Base-by-base conservation (phyloP, 2,797 vertebrate genomes). In the Onychomys torridus region DNA sequence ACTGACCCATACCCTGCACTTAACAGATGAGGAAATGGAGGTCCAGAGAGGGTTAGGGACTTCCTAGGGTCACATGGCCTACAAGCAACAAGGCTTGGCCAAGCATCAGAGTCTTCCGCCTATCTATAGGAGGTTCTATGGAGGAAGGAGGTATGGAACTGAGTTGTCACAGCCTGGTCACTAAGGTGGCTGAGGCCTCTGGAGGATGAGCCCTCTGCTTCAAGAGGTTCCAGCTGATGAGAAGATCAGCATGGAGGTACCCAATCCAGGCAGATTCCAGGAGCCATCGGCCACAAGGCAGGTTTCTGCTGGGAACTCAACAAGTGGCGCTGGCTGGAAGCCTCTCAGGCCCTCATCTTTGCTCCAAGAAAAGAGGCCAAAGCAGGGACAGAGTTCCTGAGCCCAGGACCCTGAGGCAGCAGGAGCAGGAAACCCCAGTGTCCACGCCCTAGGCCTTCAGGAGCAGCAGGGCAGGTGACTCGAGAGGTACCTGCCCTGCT, bases 281-380 rank as follows among this genome's bases (percentile, higher is more conserved):
- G 85, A 88, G 90, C 17, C 55, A 10, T 9, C 23, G 0, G 59
- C 87, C 95, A 94, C 59, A 14, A 83, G 94, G 59, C 84, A 9
- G 27, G 73, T 78, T 92, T 77, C 59, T 86, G 61, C 91, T 23
- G 34, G 67, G 89, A 63, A 90, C 92, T 92, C 61, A 12, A 19
- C 5, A 21, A 12, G 40, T 46, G 17, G 49, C 16, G 4, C 83
- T 69, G 49, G 49, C 84, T 55, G 34, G 76, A 90, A 92, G 37
- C 34, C 55, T 49, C 55, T 46, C 34, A 2, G 0, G 21, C 11
- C 67, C 57, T 90, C 14, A 43, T 86, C 40, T 71, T 93, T 90
- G 93, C 78, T 93, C 88, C 59, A 37, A 59, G 82, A 59, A 71
- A 34, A 91, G 69, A 85, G 79, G 75, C 69, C 90, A 90, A 81